Evolutionary conservation across 2,113 vertebrate species (phyloP).

Genomic region (Carettochelys insculpta): DNA sequence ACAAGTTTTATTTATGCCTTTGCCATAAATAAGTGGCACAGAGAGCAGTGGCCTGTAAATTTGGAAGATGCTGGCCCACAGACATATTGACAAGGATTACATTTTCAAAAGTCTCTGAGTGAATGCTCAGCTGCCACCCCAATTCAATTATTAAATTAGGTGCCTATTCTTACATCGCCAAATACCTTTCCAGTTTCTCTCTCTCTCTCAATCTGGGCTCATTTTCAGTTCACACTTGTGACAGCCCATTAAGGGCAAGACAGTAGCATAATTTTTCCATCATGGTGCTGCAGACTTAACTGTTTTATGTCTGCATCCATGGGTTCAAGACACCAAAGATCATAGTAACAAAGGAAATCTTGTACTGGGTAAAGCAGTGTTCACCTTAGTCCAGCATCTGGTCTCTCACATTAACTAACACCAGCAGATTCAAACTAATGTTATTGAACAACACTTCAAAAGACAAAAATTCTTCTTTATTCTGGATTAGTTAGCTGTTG

Average conservation of each 20-base stretch:
- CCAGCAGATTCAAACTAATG: not conserved
- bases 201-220: not conserved
- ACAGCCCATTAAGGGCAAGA: no score
- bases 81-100: not conserved
- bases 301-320: not conserved
- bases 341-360: not conserved
- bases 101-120: not conserved
- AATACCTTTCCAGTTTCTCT: not conserved
- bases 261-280: not conserved
- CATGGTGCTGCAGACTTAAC: not conserved
- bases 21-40: not conserved
- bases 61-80: not conserved
- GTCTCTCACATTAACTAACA: accelerated
- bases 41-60: accelerated
- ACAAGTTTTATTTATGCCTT: not conserved
- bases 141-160: not conserved
- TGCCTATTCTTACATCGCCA: not conserved
- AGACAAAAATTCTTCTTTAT: not conserved
- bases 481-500: not conserved
- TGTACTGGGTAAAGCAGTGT: not conserved
- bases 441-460: accelerated
- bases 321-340: not conserved
- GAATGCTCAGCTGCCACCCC: not conserved
- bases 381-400: no score
- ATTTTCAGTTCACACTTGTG: no score